phyloP scores from a whole-genome alignment of 2,113 vertebrate genomes.

The Esox niger region DNA sequence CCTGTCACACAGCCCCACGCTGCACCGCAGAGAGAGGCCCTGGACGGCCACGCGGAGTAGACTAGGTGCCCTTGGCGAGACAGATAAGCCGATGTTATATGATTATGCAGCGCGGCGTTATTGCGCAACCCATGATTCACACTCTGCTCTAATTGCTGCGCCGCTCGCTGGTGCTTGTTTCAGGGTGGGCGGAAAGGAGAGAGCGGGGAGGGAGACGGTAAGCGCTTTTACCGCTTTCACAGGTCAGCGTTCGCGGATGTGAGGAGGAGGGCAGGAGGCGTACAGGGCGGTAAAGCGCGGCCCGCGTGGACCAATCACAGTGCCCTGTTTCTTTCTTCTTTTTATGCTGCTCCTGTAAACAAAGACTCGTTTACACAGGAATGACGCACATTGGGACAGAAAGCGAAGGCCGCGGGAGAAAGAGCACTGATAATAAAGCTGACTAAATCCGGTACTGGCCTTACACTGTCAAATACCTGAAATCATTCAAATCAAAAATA shows the following conservation, averaged over 20 bases:
- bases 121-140: constrained; percentile 66
- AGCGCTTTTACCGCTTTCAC: background rate
- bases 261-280: background rate
- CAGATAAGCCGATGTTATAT: constrained; percentile 64
- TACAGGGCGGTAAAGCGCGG: no score
- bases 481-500: no score
- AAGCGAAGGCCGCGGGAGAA: no score
- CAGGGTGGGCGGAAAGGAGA: background rate
- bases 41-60: constrained; percentile 47
- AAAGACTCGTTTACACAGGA: no score
- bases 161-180: constrained; percentile 8
- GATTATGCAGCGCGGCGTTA: constrained; percentile 49
- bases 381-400: no score
- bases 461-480: no score
- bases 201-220: constrained; percentile 2
- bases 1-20: constrained; percentile 7
- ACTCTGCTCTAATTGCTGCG: constrained; percentile 27
- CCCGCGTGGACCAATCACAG: no score
- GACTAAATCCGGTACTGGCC: background rate
- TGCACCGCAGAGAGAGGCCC: constrained; percentile 29
- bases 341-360: no score
- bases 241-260: background rate
- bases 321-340: no score
- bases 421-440: background rate
- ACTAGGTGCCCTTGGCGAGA: constrained; percentile 63